Percentiles rank a stretch among this genome's conserved stretches.
These are phyloP conservation scores for Tetragonula clypearis DNA, from an alignment of 1,140 invertebrate genomes.

Conservation along the genomic window DNA sequence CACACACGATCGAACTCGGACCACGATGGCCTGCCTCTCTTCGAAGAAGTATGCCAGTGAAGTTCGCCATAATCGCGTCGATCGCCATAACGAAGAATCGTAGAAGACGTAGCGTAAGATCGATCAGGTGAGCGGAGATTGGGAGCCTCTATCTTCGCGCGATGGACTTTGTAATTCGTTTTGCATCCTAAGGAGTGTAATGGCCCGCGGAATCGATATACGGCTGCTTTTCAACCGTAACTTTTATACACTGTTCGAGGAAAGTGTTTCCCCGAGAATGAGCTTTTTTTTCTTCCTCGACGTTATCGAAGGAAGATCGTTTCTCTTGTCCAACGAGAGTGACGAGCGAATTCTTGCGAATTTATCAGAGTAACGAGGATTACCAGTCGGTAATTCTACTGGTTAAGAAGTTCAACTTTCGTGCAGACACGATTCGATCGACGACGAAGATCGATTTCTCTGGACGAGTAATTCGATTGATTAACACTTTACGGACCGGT, in stretches of 20 bases:
- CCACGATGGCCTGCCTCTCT: background rate
- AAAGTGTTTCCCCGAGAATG: background rate
- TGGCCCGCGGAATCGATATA: slow-evolving; percentile 26
- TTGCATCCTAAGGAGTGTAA: slow-evolving; percentile 20
- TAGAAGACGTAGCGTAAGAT: too few relatives aligned
- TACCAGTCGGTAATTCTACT: too few relatives aligned
- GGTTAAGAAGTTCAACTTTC: too few relatives aligned
- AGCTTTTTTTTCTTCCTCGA: background rate
- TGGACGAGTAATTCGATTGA: too few relatives aligned
- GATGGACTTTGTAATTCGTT: slow-evolving; percentile 14
- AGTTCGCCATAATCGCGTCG: background rate
- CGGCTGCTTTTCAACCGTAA: background rate
- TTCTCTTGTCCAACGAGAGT: background rate
- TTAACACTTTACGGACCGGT: too few relatives aligned
- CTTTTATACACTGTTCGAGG: background rate
- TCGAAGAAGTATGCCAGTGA: background rate
- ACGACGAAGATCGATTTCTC: too few relatives aligned
- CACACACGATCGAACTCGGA: too few relatives aligned
- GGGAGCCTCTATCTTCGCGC: background rate
- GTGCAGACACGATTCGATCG: too few relatives aligned
- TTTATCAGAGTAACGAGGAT: background rate
- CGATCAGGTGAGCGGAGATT: background rate
- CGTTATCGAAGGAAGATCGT: background rate
- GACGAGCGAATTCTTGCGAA: background rate
- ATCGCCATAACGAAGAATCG: background rate